Evolutionary conservation across 2,888 invertebrate species (phyloP), one percentile per base, ranked within the genome.

Genomic region (Tachina fera): DNA sequence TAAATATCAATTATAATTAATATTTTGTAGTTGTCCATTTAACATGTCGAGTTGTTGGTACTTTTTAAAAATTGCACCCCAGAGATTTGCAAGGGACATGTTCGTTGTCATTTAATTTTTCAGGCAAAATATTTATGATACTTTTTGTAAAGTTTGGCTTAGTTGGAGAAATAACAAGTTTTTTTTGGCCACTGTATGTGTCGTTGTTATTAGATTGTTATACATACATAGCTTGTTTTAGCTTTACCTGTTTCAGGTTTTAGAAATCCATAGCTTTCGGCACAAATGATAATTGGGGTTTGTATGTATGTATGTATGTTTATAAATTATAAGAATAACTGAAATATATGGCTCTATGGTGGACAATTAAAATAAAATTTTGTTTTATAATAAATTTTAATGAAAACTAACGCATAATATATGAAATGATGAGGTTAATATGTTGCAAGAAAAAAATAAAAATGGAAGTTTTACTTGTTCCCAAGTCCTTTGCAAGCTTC

Each of bases 61-160:
- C 39, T 67, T 72, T 19, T 77, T 72, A 67, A 78, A 83, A 78
- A 83, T 83, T 78, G 83, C 72, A 72, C 77, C 67, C 83, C 31
- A 14, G 83, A 61, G 83, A 53, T 67, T 77, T 72, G 2, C 16
- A 60, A 39, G 53, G 77, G 60, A 83, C 77, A 78, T 78, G 72
- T 53, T 58, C 49, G 41, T 43, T 82, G 63, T 76, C 58, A 71
- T 76, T 51, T 61, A 61, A 51, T 75, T 22, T 53, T 56, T 11
- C 49, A 65, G 22, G 43, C 51, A 68, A 75, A 72, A 67, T 61
- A 74, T 77, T 77, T 77, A 83, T 77, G 67, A 39, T n/a, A 45
- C 10, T 67, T 67, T 65, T 58, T 19, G 14, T 11, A 19, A 56
- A 19, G 9, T 65, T 65, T 77, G 47, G 31, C n/a, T 70, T 47